Conservation (phyloP, 2,797 vertebrate genomes). For the Notamacropus eugenii region DNA sequence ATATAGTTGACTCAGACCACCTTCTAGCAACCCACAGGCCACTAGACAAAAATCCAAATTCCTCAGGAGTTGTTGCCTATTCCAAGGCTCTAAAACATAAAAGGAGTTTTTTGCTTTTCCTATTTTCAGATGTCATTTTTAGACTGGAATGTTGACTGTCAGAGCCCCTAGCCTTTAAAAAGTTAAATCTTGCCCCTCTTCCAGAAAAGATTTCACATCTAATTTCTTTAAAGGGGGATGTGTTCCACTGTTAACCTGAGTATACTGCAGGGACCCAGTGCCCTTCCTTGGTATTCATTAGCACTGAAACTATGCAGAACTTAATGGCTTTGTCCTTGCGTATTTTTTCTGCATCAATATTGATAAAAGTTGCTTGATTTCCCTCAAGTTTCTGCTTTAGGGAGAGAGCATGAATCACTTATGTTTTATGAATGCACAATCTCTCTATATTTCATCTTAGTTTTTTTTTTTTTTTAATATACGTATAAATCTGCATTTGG, state of each 20-base stretch:
- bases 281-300: neutral
- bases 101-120: neutral
- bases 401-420: neutral
- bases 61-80: neutral
- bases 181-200: neutral
- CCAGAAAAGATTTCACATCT: neutral
- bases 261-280: neutral
- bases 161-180: neutral
- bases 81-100: neutral
- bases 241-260: neutral
- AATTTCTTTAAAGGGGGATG: neutral
- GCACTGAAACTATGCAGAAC: neutral
- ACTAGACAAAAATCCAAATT: neutral
- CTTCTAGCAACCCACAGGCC: neutral
- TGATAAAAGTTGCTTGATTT: constrained; percentile 4
- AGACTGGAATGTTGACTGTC: neutral
- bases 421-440: neutral
- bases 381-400: neutral
- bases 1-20: neutral
- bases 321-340: neutral
- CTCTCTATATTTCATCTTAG: neutral
- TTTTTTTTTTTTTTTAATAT: neutral
- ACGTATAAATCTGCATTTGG: neutral
- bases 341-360: neutral
- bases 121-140: neutral